phyloP scores from a whole-genome alignment of 2,113 vertebrate species.

The Rutilus rutilus region DNA sequence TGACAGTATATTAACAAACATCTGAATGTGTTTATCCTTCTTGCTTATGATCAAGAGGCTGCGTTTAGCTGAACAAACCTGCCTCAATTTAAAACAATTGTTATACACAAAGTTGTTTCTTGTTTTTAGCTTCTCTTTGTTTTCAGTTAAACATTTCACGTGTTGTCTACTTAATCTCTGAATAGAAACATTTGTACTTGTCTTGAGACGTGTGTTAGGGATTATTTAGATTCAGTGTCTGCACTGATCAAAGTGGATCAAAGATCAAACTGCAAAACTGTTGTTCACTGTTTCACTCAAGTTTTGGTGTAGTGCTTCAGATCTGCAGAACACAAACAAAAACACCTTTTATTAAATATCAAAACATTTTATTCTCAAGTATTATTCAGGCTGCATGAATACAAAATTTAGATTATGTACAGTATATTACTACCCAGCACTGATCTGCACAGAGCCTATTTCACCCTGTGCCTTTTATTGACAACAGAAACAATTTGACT shows the following conservation, averaged over 20 bases:
- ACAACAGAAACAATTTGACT: constrained; percentile 38
- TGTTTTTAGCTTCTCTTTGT: background rate
- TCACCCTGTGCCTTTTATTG: background rate
- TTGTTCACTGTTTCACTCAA: background rate
- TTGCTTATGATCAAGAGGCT: background rate
- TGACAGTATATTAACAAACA: constrained; percentile 10
- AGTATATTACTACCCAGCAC: background rate
- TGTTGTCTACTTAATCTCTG: background rate
- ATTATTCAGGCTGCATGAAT: background rate
- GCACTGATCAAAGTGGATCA: background rate
- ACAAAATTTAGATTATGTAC: background rate
- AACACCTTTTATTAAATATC: background rate
- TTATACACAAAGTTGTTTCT: background rate
- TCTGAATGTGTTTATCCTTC: constrained; percentile 1
- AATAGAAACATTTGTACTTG: background rate
- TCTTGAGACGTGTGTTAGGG: background rate
- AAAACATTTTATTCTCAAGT: background rate
- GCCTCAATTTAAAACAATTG: background rate
- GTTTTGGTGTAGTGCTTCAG: background rate
- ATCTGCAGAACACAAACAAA: constrained; percentile 5
- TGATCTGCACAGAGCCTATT: background rate
- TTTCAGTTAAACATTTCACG: background rate
- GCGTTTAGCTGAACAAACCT: background rate
- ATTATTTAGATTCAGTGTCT: constrained; percentile 6
- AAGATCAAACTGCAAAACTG: background rate